Conservation (phyloP, 2,888 invertebrate species). For the Acanthacorydalis orientalis region DNA sequence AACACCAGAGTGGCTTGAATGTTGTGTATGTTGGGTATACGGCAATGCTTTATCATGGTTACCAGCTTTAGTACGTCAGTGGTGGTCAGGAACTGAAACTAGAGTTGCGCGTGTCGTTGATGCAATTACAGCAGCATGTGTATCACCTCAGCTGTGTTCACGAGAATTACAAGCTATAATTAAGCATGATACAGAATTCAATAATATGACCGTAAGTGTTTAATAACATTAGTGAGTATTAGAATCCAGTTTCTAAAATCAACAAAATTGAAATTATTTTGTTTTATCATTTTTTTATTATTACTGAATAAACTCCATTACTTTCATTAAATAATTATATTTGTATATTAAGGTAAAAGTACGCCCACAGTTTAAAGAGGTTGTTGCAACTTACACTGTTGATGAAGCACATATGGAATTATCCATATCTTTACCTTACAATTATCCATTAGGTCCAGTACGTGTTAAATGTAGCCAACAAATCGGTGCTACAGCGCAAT, state of each 20-base stretch:
- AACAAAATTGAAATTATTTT: too few species aligned
- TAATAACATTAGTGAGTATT: slow-evolving; percentile 5
- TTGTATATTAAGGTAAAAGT: slow-evolving; percentile 41
- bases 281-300: slow-evolving; percentile 2
- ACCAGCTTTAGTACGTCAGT: slow-evolving; percentile 58
- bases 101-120: slow-evolving; percentile 49
- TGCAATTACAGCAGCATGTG: slow-evolving; percentile 45
- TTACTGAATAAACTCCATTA: too few species aligned
- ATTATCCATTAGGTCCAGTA: slow-evolving; percentile 71
- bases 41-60: slow-evolving; percentile 42
- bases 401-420: slow-evolving; percentile 72
- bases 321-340: background rate
- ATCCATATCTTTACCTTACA: slow-evolving; percentile 54
- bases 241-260: background rate
- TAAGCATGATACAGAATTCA: slow-evolving; percentile 35
- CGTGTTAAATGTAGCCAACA: slow-evolving; percentile 50
- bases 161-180: slow-evolving; percentile 44
- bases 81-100: slow-evolving; percentile 55
- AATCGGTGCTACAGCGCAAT: slow-evolving; percentile 51
- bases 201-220: slow-evolving; percentile 42
- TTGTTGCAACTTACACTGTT: slow-evolving; percentile 62
- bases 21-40: slow-evolving; percentile 49
- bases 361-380: slow-evolving; percentile 55
- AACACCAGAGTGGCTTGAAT: slow-evolving; percentile 28
- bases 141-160: slow-evolving; percentile 46